These are phyloP conservation scores for Villa cingulata DNA, from an alignment of 2,888 invertebrate genomes.

Conservation along the genomic window DNA sequence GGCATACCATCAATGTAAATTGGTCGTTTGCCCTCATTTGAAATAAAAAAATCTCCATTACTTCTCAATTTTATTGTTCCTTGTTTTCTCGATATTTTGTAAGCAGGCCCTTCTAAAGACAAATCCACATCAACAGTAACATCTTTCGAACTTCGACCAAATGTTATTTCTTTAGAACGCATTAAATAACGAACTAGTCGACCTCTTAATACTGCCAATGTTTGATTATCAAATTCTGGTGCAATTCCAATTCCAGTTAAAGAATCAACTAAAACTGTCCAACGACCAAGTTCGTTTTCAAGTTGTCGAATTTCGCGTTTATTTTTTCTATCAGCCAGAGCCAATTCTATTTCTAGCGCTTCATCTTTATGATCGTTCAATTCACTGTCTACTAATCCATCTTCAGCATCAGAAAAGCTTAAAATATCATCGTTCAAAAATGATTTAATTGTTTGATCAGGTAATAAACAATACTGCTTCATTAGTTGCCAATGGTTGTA, in stretches of 20 bases:
- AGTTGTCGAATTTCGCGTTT: conserved; percentile 77
- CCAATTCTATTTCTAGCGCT: conserved; percentile 62
- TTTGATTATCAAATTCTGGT: conserved; percentile 85
- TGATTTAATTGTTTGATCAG: conserved; percentile 69
- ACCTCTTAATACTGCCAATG: conserved; percentile 82
- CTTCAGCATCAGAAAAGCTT: conserved; percentile 86
- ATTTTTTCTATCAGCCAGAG: conserved; percentile 57
- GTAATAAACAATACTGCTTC: conserved; percentile 80
- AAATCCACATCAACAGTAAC: conserved; percentile 87
- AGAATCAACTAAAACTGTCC: conserved; percentile 87
- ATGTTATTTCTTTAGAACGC: conserved; percentile 86
- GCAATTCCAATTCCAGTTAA: conserved; percentile 64
- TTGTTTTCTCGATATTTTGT: conserved; percentile 85
- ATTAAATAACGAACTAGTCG: conserved; percentile 86
- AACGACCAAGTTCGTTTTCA: conserved; percentile 78
- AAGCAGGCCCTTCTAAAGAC: conserved; percentile 84
- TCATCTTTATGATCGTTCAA: conserved; percentile 68
- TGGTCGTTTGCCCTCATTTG: conserved; percentile 88
- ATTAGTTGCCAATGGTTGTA: conserved; percentile 84
- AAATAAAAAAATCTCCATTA: conserved; percentile 88
- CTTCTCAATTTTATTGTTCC: conserved; percentile 80
- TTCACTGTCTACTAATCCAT: conserved; percentile 71
- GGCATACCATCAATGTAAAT: conserved; percentile 91
- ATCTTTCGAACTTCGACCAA: conserved; percentile 81
- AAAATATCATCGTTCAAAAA: conserved; percentile 49